Conservation (phyloP, 2,888 invertebrate species). For the Sarcophaga caerulescens region DNA sequence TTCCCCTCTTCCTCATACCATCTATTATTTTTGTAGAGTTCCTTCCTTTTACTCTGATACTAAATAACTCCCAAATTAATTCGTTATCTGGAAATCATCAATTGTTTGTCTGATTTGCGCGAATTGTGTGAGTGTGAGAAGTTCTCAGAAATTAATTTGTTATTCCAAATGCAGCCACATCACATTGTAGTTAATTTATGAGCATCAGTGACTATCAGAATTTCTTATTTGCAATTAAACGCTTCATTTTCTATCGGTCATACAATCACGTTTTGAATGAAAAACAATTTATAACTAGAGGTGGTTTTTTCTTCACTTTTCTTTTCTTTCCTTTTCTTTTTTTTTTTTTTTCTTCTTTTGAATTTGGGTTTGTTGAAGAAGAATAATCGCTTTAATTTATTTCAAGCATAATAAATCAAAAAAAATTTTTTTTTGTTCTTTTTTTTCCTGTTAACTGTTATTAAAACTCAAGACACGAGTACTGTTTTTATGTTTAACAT, state of each 20-base stretch:
- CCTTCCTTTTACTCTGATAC: not conserved
- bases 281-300: constrained; percentile 45
- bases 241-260: not conserved
- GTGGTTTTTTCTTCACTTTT: constrained; percentile 7
- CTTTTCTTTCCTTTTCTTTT: too few relatives aligned
- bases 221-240: not conserved
- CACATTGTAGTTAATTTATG: constrained; percentile 43
- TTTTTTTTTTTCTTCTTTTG: not conserved
- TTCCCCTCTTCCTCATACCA: too few relatives aligned
- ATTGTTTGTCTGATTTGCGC: not conserved
- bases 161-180: constrained; percentile 70
- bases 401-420: constrained; percentile 43
- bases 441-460: too few relatives aligned
- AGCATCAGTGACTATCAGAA: constrained; percentile 15
- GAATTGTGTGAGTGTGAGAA: not conserved
- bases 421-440: too few relatives aligned
- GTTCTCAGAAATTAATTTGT: constrained; percentile 75
- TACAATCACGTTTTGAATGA: constrained; percentile 13
- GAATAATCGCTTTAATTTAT: constrained; percentile 30
- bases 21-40: too few relatives aligned
- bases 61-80: constrained; percentile 20
- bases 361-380: not conserved
- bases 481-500: too few relatives aligned
- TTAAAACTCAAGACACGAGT: too few relatives aligned
- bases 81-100: constrained; percentile 17